Conservation (phyloP, 2,888 invertebrate species). For the Machimus atricapillus region DNA sequence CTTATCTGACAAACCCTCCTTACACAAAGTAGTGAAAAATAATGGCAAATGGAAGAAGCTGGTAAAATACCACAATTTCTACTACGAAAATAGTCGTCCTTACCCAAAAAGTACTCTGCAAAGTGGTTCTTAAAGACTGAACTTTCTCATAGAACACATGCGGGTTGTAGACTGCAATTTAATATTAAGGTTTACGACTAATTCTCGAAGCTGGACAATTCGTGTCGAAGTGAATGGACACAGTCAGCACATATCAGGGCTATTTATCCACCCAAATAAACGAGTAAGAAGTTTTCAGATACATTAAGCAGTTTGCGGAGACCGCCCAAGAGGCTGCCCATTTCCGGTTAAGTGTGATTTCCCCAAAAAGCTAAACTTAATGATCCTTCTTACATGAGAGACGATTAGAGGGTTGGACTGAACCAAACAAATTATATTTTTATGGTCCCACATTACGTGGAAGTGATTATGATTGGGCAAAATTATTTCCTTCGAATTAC, state of each 20-base stretch:
- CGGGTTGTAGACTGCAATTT: not conserved
- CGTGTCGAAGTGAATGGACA: not conserved
- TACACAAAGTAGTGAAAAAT: not conserved
- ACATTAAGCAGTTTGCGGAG: not conserved
- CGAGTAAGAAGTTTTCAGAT: not conserved
- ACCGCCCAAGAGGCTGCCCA: not conserved
- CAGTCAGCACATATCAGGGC: not conserved
- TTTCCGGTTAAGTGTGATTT: not conserved
- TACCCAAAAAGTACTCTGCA: not conserved
- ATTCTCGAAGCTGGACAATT: not conserved
- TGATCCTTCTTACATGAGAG: not conserved
- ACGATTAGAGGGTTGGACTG: not conserved
- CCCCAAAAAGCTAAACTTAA: not conserved
- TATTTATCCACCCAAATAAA: not conserved
- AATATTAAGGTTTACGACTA: not conserved
- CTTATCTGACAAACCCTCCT: not conserved
- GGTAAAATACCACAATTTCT: not conserved
- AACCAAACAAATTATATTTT: not conserved
- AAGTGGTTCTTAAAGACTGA: not conserved
- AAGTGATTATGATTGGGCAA: not conserved
- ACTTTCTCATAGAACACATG: not conserved
- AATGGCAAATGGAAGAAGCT: not conserved
- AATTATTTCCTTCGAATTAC: not conserved
- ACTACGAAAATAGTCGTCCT: not conserved
- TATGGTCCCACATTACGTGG: not conserved